Evolutionary conservation across 1,140 invertebrate species (phyloP), one percentile per base, ranked within the genome.

Genomic region (Rhagoletis zephyria): DNA sequence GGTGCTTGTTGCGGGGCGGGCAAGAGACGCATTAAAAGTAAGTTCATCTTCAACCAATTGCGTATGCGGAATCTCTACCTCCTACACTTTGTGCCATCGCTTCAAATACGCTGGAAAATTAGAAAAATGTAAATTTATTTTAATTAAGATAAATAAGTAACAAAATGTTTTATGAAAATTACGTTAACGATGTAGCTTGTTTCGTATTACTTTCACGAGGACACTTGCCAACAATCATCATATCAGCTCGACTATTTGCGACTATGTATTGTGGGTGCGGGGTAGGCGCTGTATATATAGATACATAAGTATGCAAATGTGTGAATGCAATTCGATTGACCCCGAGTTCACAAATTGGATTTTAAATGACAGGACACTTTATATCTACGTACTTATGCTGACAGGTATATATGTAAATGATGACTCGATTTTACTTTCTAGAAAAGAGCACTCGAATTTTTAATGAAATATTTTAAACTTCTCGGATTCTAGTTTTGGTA

Each of bases 81-180:
- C 30, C 30, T 56, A 51, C n/a, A 30, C 48, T 16, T 81, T 48
- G 45, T 45, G 48, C 40, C 67, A 51, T 77, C 30, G 56, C 45
- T 77, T 81, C 70, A 65, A 87, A 88, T 89, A 87, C 90, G 89
- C 91, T 89, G 89, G 90, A 90, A 92, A 92, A 92, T 92, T 92
- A 92, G 90, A 92, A 92, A 92, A 92, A 92, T 92, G 91, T 92
- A 92, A 92, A 92, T 92, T 92, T 92, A 92, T 92, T 92, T 92
- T 92, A 92, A 92, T 92, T 92, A 92, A 92, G 90, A 92, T 91
- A 91, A 92, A 92, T 92, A 92, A 92, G 91, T 91, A 92, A 92
- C 91, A 91, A 92, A 92, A 91, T 92, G 91, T 92, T 92, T 92
- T 91, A 92, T 91, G 91, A 90, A 92, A 92, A 92, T 92, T 92